These are phyloP conservation scores for Pachycephala philippinensis DNA, from an alignment of 2,113 vertebrate species.

Conservation along the genomic window DNA sequence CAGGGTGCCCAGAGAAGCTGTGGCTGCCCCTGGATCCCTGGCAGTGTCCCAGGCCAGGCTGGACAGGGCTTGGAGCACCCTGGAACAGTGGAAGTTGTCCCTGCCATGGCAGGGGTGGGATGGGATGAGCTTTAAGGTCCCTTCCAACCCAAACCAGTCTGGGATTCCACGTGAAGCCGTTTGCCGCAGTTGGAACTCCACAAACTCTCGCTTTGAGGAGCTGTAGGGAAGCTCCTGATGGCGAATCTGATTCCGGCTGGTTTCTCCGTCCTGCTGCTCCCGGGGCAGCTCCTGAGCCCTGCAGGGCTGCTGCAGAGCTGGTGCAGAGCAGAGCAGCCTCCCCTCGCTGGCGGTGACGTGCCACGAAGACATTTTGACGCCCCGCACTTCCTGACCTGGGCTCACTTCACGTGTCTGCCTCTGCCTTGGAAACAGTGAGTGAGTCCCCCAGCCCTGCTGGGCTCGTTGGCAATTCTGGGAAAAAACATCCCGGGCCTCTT, in stretches of 20 bases:
- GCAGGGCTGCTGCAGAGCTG: not conserved
- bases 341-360: not conserved
- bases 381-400: conserved; percentile 40
- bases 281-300: not conserved
- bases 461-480: not conserved
- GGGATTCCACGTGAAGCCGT: fast-evolving
- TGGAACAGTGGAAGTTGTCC: not conserved
- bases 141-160: not conserved
- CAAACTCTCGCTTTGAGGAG: too few species aligned
- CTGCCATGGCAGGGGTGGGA: not conserved
- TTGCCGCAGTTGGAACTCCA: not conserved
- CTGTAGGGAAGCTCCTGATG: not conserved
- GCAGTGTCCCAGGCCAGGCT: fast-evolving
- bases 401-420: not conserved
- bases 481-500: not conserved
- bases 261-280: not conserved
- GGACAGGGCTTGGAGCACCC: fast-evolving
- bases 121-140: fast-evolving
- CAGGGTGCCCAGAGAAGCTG: not conserved
- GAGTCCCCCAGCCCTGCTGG: not conserved
- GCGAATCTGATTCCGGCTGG: fast-evolving
- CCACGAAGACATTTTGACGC: not conserved
- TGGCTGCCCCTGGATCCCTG: not conserved
- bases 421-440: not conserved
- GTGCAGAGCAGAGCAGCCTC: not conserved